phyloP scores from a whole-genome alignment of 1,140 invertebrate genomes.

The Sarcophaga bullata region DNA sequence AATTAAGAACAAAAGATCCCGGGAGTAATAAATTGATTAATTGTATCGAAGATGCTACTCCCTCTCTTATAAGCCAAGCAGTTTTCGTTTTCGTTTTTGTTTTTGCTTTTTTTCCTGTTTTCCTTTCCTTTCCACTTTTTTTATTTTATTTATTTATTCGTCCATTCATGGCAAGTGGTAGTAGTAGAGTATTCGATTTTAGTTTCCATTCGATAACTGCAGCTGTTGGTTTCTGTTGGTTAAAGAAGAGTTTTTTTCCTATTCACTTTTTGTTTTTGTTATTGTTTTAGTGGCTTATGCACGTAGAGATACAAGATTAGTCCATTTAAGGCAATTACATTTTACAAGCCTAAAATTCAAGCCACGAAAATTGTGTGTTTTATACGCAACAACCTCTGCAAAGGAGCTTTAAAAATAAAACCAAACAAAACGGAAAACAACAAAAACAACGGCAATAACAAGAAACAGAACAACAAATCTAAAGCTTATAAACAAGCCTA shows the following conservation, averaged over 20 bases:
- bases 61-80: background rate
- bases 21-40: constrained; percentile 24
- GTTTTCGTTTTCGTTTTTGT: too few species aligned
- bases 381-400: background rate
- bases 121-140: too few species aligned
- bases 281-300: constrained; percentile 8
- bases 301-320: constrained; percentile 39
- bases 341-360: constrained; percentile 35
- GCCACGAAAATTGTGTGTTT: constrained; percentile 21
- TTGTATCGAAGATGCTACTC: constrained; percentile 1
- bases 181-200: background rate
- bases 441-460: too few species aligned
- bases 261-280: too few species aligned
- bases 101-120: too few species aligned
- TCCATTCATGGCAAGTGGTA: background rate
- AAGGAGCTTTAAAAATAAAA: background rate
- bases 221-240: constrained; percentile 7
- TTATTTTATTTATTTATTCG: background rate
- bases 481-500: background rate
- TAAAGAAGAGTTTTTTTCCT: background rate
- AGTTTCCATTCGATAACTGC: background rate
- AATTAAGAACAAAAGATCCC: constrained; percentile 26
- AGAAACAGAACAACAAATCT: too few species aligned
- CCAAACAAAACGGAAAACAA: background rate
- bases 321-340: constrained; percentile 38